Base-by-base conservation (phyloP, 53 echinoderm and acorn worm species). In the Stichopus horrens region DNA sequence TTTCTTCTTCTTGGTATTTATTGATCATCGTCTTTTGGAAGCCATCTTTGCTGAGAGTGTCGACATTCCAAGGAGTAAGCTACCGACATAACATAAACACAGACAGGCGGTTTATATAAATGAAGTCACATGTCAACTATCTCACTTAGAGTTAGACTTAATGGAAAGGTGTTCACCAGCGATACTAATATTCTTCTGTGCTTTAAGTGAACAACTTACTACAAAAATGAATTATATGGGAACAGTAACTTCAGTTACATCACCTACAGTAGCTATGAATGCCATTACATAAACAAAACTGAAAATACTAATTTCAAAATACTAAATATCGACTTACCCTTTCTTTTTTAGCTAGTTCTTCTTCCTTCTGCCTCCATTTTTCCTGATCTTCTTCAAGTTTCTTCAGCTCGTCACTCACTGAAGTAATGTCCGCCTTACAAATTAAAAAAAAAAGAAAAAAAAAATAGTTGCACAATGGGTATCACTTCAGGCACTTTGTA, bases 61-160 rank as follows among this genome's bases (percentile, higher is more conserved):
- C 97, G 16, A 97, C 95, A 89, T 97, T 97, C 97, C 95, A 97
- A 53, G 94, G 94, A 3, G 95, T 92, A 22, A 67, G 37, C 94
- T 92, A 21, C 18, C 9, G 73, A 53, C 0, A 84, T 37, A 59
- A 5, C 0, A 56, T 37, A 37, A 1, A 37, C 37, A 37, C 37
- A 71, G 71, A 16, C 71, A 71, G 20, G 20, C 8, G 20, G 5
- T 20, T 71, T 16, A 7, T n/a, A 71, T n/a, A 5, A 71, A 71
- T 5, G 71, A 16, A 37, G 37, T 37, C 37, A 37, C 2, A 37
- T 37, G 37, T 37, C 37, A 37, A 37, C 37, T 37, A 37, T 37
- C 37, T 2, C 37, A 37, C 37, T 37, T 37, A 37, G 37, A 37
- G 2, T 37, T 37, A 37, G 37, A 37, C 37, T 37, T 0, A 37